Conservation (phyloP, 1,140 invertebrate species). For the Micrasema longulum region DNA sequence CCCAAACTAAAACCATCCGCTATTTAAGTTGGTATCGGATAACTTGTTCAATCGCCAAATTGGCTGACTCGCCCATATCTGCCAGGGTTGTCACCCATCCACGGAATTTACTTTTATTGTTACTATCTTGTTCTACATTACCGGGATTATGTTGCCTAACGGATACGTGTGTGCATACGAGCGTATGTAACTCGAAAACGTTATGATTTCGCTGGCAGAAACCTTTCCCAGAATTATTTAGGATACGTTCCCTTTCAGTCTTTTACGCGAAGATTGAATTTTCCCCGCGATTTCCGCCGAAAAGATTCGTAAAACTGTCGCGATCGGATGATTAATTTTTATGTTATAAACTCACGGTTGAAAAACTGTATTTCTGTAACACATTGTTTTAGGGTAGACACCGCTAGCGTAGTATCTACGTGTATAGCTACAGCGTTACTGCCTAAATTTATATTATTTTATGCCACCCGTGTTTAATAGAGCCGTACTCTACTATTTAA, state of each 20-base stretch:
- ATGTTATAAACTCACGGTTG: constrained; percentile 28
- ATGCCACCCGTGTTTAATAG: no score
- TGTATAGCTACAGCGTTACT: no score
- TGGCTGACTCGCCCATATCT: constrained; percentile 42
- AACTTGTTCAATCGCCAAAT: constrained; percentile 55
- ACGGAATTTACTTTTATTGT: constrained; percentile 55
- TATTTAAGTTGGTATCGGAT: constrained; percentile 51
- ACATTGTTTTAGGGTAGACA: no score
- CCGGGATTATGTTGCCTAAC: constrained; percentile 51
- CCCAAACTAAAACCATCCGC: constrained; percentile 22
- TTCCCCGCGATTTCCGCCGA: constrained; percentile 30
- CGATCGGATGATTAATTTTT: constrained; percentile 35
- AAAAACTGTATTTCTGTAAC: neutral
- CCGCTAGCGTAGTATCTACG: no score
- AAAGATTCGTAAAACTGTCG: constrained; percentile 36
- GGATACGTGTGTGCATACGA: constrained; percentile 50
- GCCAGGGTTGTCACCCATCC: constrained; percentile 50
- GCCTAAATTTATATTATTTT: no score
- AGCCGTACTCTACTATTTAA: no score
- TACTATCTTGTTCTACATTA: constrained; percentile 54
- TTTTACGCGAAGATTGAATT: constrained; percentile 25
- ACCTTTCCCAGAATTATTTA: constrained; percentile 11
- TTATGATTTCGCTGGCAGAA: constrained; percentile 16
- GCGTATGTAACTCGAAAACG: constrained; percentile 30
- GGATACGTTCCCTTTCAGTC: neutral